A percentile compares a stretch with the other conserved stretches of the same genome.
These are phyloP conservation scores for Sinhomidia bicolor DNA, from an alignment of 2,888 invertebrate species.

Conservation along the genomic window DNA sequence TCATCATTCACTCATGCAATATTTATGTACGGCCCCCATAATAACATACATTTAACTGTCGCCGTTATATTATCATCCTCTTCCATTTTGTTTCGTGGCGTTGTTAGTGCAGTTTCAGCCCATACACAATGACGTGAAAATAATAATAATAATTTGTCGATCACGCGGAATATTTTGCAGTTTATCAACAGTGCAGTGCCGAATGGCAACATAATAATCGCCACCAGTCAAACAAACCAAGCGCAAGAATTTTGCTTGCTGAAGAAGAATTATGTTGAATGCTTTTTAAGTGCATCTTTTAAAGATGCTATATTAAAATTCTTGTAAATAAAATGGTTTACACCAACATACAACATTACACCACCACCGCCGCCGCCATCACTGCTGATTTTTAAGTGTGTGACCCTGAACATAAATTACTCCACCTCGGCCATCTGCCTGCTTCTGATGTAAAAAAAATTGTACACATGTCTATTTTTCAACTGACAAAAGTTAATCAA, in stretches of 20 bases:
- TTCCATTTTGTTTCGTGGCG: background rate
- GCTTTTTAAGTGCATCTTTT: too few relatives aligned
- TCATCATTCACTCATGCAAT: background rate
- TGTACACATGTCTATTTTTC: background rate
- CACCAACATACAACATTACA: background rate
- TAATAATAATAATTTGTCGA: background rate
- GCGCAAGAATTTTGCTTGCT: too few relatives aligned
- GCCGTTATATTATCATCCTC: background rate
- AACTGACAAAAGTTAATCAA: background rate
- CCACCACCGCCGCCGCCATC: background rate
- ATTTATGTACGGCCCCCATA: background rate
- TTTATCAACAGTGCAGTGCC: background rate
- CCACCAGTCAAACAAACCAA: too few relatives aligned
- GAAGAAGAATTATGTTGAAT: too few relatives aligned
- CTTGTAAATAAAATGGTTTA: too few relatives aligned
- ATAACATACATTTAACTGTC: background rate
- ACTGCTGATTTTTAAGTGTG: background rate
- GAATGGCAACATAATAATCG: too few relatives aligned
- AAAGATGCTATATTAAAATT: too few relatives aligned
- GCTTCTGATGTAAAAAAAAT: background rate
- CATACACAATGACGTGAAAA: background rate
- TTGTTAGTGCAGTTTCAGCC: background rate
- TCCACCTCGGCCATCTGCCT: background rate
- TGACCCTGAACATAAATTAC: background rate
- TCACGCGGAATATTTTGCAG: background rate